Evolutionary conservation across 2,888 invertebrate genomes (phyloP).

Genomic region (Synanthedon andrenaeformis): DNA sequence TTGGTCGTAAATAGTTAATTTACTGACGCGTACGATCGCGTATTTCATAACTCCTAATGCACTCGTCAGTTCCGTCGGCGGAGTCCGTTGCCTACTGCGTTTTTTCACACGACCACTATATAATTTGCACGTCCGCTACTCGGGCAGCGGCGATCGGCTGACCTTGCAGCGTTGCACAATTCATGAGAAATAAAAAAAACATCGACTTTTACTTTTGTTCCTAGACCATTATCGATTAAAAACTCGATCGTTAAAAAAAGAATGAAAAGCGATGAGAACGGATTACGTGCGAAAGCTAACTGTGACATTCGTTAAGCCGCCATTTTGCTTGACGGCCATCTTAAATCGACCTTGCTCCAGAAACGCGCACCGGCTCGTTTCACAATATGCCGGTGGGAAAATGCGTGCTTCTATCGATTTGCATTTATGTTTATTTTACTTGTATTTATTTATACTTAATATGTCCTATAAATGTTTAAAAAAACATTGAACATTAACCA

Average conservation of each 20-base stretch:
- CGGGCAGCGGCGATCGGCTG: conserved; percentile 11
- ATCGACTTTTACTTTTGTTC: conserved; percentile 21
- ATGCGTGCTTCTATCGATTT: conserved; percentile 43
- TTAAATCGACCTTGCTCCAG: conserved; percentile 60
- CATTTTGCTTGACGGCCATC: conserved; percentile 50
- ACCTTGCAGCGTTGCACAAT: conserved; percentile 35
- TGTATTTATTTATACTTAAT: conserved; percentile 13
- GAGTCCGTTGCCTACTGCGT: conserved; percentile 1
- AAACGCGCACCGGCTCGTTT: conserved; percentile 45
- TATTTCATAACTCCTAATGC: not conserved
- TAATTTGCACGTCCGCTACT: conserved; percentile 34
- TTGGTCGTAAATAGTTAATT: not conserved
- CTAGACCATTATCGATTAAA: conserved; percentile 2
- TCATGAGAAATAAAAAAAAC: conserved; percentile 16
- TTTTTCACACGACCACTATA: conserved; percentile 41
- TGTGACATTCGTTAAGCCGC: conserved; percentile 45
- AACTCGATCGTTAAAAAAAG: conserved; percentile 2
- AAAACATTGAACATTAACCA: too few species aligned
- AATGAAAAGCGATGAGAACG: conserved; percentile 24
- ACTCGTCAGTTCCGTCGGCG: not conserved
- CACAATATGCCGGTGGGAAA: conserved; percentile 54
- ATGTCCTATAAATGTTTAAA: too few species aligned
- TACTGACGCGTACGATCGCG: not conserved
- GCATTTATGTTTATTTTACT: conserved; percentile 20
- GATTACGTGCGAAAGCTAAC: conserved; percentile 45